Evolutionary conservation across 2,888 invertebrate genomes (phyloP), one percentile per base, ranked within the genome.

Genomic region (Dendrolimus pini): DNA sequence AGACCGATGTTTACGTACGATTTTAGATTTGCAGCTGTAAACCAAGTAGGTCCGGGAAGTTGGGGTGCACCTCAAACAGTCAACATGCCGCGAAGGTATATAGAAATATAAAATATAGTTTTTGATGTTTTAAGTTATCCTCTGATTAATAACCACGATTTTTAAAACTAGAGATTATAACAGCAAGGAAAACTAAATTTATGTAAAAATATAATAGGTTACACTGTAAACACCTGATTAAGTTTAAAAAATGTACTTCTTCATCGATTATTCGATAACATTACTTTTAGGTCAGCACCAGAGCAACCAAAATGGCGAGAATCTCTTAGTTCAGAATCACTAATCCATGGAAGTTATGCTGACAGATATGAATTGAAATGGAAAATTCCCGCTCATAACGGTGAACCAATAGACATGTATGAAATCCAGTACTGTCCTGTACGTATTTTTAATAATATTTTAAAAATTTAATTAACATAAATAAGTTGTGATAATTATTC

Each of bases 321-420:
- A 67, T 72, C 80, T 41, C 70, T 83, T 42, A 89, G 81, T 60
- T 79, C 89, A 2, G 89, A 89, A 74, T 89, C 89, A 10, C 77
- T 90, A 58, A 78, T 84, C 59, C 86, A 89, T 66, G 88, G 88
- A 58, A 89, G 83, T 54, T 96, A 94, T 79, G 94, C 94, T 41
- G 95, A 96, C 83, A 94, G 94, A 76, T 97, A 94, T 77, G 96
- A 96, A 74, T 82, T 97, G 18, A 92, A 94, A 74, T 98, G 97
- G 97, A 94, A 93, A 71, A 93, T 95, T 56, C 97, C 97, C 0
- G 94, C 95, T 56, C 96, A 97, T 77, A 98, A 98, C 83, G 98
- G 98, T 9, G 96, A 96, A 83, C 95, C 95, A 41, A 97, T 98
- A 74, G 95, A 96, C 76, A 92, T 92, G 80, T 98, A 97, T 83